A percentile compares a stretch with the other conserved stretches of the same genome.
These are phyloP conservation scores for Noctua comes DNA, from an alignment of 2,888 invertebrate species.

Conservation along the genomic window DNA sequence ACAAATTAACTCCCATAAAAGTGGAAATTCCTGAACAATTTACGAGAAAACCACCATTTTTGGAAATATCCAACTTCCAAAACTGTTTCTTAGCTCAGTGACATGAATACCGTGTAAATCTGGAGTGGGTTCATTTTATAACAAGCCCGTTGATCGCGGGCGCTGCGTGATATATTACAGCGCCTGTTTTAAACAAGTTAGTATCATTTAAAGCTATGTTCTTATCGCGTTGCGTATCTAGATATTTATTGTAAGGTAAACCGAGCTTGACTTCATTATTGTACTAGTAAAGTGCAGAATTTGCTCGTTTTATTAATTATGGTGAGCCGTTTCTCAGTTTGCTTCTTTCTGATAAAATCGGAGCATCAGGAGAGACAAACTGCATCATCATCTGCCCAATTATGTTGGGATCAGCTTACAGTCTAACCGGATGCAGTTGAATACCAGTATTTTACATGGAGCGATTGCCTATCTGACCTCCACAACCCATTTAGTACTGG, in stretches of 20 bases:
- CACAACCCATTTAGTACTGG: no score
- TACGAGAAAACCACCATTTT: slow-evolving; percentile 3
- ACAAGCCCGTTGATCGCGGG: slow-evolving; percentile 59
- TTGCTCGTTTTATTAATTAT: background rate
- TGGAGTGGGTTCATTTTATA: slow-evolving; percentile 51
- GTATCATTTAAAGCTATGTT: slow-evolving; percentile 51
- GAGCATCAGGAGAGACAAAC: background rate
- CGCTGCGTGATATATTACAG: slow-evolving; percentile 57
- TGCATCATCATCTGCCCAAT: background rate
- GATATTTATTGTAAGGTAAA: slow-evolving; percentile 57
- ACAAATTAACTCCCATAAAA: slow-evolving; percentile 20
- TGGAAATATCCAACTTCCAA: slow-evolving; percentile 33
- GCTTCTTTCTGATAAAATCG: background rate
- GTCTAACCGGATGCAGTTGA: no score
- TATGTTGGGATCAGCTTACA: no score
- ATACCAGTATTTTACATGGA: no score
- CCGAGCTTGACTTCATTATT: slow-evolving; percentile 41
- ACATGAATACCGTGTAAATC: slow-evolving; percentile 55
- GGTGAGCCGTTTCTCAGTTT: background rate
- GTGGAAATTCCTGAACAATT: slow-evolving; percentile 9
- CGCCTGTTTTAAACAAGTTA: slow-evolving; percentile 51
- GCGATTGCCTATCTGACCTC: no score
- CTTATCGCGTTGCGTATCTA: slow-evolving; percentile 54
- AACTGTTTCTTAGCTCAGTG: slow-evolving; percentile 49
- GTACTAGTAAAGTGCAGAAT: background rate